Evolutionary conservation across 1,140 invertebrate genomes (phyloP), one percentile per base, ranked within the genome.

Genomic region (Cyrtorhinus lividipennis): DNA sequence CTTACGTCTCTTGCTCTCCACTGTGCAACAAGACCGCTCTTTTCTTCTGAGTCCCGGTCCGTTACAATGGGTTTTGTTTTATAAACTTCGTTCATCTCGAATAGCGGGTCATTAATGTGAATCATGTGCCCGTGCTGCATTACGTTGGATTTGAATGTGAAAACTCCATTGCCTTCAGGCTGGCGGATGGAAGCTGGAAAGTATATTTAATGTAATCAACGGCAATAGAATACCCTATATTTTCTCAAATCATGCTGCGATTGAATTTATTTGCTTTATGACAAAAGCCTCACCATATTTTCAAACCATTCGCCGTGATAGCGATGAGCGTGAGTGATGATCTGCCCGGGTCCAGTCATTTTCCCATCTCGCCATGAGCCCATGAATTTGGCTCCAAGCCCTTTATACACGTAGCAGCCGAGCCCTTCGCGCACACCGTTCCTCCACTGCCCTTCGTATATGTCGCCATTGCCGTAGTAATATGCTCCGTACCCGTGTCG

Each of bases 401-500:
- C 75, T 5, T 76, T 78, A 69, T 81, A 88, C 18, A 80, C 81
- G 71, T 88, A 90, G 12, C 80, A 83, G 2, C 89, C 89, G 67
- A 87, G 80, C 0, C 89, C 89, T 70, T 92, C 87, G 68, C 88
- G 87, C 53, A 83, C 70, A 70, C 88, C 83, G 65, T 85, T 81
- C 62, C 78, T 78, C 86, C 89, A 92, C 57, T 85, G 80, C 1
- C 89, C 89, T 68, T 86, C 83, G 71, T 92, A 92, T 56, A 79
- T 80, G 68, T 84, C 86, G 0, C 82, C 81, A 71, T 87, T 88
- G 0, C 78, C 74, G 69, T 91, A 92, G 65, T 82, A 72, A 69
- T 83, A 83, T 2, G 73, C 73, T 1, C 82, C 82, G 63, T 78
- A 80, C 0, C 81, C 82, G 67, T 80, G 74, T 53, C 74, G 74